phyloP scores from a whole-genome alignment of 2,797 vertebrate species.

The Merluccius polli region DNA sequence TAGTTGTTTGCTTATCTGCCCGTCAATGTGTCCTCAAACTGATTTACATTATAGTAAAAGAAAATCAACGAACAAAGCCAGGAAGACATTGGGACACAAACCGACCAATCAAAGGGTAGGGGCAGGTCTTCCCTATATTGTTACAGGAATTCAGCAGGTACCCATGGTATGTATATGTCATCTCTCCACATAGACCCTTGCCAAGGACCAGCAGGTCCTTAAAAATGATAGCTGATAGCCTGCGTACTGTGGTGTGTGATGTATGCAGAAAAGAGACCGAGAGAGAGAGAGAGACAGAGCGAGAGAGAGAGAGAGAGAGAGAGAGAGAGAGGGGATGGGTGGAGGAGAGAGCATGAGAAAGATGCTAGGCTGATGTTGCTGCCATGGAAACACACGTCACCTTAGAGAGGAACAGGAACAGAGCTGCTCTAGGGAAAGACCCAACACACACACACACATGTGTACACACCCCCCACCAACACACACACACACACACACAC shows the following conservation, averaged over 20 bases:
- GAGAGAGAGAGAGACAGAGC: slow-evolving; percentile 6
- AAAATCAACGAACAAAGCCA: not conserved
- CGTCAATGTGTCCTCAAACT: not conserved
- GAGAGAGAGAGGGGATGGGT: slow-evolving; percentile 15
- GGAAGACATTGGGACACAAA: not conserved
- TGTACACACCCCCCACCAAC: too few species aligned
- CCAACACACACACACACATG: slow-evolving; percentile 11
- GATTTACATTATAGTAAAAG: not conserved
- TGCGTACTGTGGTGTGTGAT: slow-evolving; percentile 38
- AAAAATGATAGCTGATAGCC: slow-evolving; percentile 59
- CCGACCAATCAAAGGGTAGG: not conserved
- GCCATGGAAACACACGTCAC: slow-evolving; percentile 69
- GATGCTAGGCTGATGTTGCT: slow-evolving; percentile 66
- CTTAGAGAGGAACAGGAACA: slow-evolving; percentile 62
- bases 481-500: too few species aligned
- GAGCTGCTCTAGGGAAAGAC: slow-evolving; percentile 67
- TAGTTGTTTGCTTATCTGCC: not conserved
- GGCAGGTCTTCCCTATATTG: not conserved
- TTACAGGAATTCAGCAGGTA: slow-evolving; percentile 22
- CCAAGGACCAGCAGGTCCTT: slow-evolving; percentile 54
- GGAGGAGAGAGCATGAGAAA: slow-evolving; percentile 23
- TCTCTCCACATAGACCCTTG: slow-evolving; percentile 36
- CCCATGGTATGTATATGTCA: slow-evolving; percentile 41
- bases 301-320: slow-evolving; percentile 18
- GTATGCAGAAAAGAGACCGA: slow-evolving; percentile 15